phyloP scores from a whole-genome alignment of 2,113 vertebrate genomes.

The Solenodon paradoxus region DNA sequence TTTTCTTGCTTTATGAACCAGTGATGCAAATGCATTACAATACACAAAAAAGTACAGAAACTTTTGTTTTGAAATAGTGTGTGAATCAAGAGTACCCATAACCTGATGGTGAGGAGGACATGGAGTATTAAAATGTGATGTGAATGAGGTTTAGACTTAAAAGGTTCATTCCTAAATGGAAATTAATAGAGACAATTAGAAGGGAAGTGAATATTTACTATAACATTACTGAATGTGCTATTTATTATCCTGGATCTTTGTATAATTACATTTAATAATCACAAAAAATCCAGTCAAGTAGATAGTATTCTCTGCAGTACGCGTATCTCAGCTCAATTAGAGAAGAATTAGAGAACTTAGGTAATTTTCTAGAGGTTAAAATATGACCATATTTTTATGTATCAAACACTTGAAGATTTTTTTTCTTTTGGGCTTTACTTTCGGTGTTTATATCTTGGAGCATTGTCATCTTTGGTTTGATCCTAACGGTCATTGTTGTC shows the following conservation, averaged over 20 bases:
- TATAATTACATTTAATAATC: background rate
- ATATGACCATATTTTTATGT: background rate
- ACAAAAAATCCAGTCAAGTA: background rate
- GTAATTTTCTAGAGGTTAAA: background rate
- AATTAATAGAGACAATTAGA: background rate
- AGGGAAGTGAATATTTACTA: background rate
- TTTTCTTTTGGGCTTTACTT: background rate
- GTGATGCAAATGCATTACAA: background rate
- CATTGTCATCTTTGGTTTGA: background rate
- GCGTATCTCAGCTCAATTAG: background rate
- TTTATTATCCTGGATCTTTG: background rate
- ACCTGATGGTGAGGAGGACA: background rate
- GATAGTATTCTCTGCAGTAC: background rate
- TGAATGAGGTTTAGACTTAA: background rate
- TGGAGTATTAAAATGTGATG: background rate
- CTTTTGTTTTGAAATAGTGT: background rate
- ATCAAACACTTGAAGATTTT: background rate
- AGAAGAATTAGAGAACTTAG: background rate
- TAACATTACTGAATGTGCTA: background rate
- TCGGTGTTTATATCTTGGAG: background rate
- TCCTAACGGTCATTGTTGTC: background rate
- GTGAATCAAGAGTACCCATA: background rate
- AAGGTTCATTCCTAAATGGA: background rate
- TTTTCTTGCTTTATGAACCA: background rate
- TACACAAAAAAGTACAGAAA: background rate